Base-by-base conservation (phyloP, 2,888 invertebrate species). In the Drosophila falleni region DNA sequence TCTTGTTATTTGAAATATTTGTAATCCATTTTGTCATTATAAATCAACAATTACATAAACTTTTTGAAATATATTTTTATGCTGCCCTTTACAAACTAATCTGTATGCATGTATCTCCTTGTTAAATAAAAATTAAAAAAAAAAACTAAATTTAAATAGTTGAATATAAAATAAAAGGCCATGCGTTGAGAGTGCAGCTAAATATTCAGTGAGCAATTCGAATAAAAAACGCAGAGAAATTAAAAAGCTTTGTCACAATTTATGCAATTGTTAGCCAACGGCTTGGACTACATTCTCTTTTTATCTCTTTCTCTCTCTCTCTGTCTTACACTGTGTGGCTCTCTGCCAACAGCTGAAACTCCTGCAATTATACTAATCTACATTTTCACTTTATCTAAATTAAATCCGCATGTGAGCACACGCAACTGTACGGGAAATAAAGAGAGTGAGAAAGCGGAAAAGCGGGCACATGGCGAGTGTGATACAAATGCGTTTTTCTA, bases 341-440 rank as follows among this genome's bases (percentile, higher is more conserved):
- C 51, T 5, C 23, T 51, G 67, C 53, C 78, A 66, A 56, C 46
- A 61, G 35, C 50, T 63, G 41, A 46, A 60, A 44, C 39, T 71
- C 63, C 44, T 53, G 81, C 87, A 86, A 83, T 88, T 86, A 78
- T 70, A 78, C 73, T 82, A 82, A 86, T 85, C 78, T 74, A 82
- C 73, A 74, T 64, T 62, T 74, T 63, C 71, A 67, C 75, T 88
- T 86, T 78, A 78, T 84, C 87, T 74, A 82, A 78, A 86, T 88
- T 55, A 88, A 82, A 74, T 72, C 50, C 80, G 74, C 83, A 80
- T 77, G 71, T 73, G 72, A 80, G 69, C 59, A 66, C 66, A 81
- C 78, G 74, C 67, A 72, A 78, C 68, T 61, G 67, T 33, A 42
- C 59, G 19, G 23, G n/a, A 31, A 47, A 10, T 6, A 5, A 15